Base-by-base conservation (phyloP, 2,113 vertebrate species). In the Mirounga angustirostris region DNA sequence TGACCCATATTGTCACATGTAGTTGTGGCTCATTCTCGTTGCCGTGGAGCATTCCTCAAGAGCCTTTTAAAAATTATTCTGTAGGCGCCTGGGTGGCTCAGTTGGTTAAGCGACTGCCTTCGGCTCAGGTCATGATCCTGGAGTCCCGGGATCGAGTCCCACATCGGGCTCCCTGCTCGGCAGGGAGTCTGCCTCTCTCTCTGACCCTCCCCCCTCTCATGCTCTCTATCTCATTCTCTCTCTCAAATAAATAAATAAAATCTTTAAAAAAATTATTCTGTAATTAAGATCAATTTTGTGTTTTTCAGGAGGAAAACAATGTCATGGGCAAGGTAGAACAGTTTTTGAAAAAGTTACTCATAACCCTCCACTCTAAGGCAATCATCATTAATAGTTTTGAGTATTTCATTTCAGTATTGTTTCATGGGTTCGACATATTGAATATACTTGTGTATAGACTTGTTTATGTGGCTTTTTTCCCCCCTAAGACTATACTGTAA, bases 401-500 rank as follows among this genome's bases (percentile, higher is more conserved):
- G 40, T 71, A 95, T 91, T 89, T 93, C 40, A 84, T 58, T 93
- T 65, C n/a, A 30, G 5, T 79, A 22, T 83, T 79, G 12, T 69
- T 94, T 89, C 50, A 63, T 79, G 33, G 78, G 87, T 96, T 92
- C 65, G 92, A 69, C 4, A 58, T 67, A 65, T 1, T 89, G 67
- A 71, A 78, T 46, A 91, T n/a, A 73, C 10, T n/a, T 85, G n/a
- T 8, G 63, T 18, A 65, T 26, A 82, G 3, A 86, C 85, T 36
- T 91, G 22, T 79, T 33, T 73, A 36, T 33, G 11, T n/a, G 76
- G 28, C 26, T 89, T 94, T 94, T 78, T 90, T 15, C 87, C 95
- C n/a, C 5, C 16, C 28, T 95, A 93, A 76, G 76, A 19, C 46
- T 87, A 54, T 63, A 91, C 73, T 65, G 33, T 54, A 88, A 94